Base-by-base conservation (phyloP, 1,140 invertebrate species). In the Tetragnatha versicolor region DNA sequence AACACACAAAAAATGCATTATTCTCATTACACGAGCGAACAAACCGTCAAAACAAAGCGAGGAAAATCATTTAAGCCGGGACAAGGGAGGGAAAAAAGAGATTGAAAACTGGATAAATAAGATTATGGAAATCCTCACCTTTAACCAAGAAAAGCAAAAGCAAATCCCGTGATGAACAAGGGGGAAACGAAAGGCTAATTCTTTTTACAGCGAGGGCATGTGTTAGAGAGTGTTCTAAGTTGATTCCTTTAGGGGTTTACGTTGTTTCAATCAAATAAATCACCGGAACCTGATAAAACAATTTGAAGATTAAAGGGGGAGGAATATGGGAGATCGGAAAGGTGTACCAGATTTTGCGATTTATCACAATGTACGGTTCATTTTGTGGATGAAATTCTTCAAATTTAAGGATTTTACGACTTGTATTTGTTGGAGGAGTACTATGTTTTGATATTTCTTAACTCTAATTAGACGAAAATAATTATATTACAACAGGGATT, bases 81-180 rank as follows among this genome's bases (percentile, higher is more conserved):
- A 33, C 17, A 14, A 61, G 14, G 37, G 20, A 35, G n/a, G 9
- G 14, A 29, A 10, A 35, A 33, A 61, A 35, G n/a, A 20, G 47
- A 10, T 17, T 12, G 25, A 17, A 0, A 49, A 69, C 47, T 37
- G 66, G 53, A 53, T 53, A 69, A 69, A 69, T 69, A 69, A 69
- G 45, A 69, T 69, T 69, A 69, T 69, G 66, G 66, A 69, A 69
- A 69, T 69, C 66, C 25, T 31, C 29, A 66, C 63, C 39, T 66
- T 47, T 66, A 47, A 42, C 63, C 61, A 42, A 25, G 45, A 1
- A n/a, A 33, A 20, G 35, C 25, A 7, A 17, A 1, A 53, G 42
- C 37, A 42, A 58, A n/a, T 42, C 17, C n/a, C 7, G 55, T 31
- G 55, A 60, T 14, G 55, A 9, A 69, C 6, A 17, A 53, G 25